Base-by-base conservation (phyloP, 2,113 vertebrate genomes). In the Setophaga kirtlandii region DNA sequence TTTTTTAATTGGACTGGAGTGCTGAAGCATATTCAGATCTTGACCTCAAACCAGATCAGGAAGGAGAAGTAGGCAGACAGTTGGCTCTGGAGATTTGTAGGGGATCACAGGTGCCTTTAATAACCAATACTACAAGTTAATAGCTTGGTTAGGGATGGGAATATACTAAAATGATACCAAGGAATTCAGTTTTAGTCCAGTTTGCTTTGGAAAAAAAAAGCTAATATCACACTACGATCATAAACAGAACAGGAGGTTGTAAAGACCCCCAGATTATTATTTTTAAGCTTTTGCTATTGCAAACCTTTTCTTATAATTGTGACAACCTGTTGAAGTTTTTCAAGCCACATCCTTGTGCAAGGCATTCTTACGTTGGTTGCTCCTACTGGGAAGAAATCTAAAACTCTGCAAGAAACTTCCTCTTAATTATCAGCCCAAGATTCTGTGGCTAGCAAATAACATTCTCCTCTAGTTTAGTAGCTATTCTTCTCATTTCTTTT, bases 1-100 rank as follows among this genome's bases (percentile, higher is more conserved):
- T 94, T 97, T 96, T 95, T 96, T 94, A 96, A 93, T 96, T 95
- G 87, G 76, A 63, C 88, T 96, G 89, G 89, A 91, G 53, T 88
- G 83, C 87, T 91, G 89, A 96, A 94, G 74, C 63, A 31, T 83
- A 90, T 93, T 78, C 59, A 53, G 80, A 87, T 92, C 90, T 92
- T 86, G 94, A 96, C 93, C 86, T 91, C 88, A 91, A 91, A 94
- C 92, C 73, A 68, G 68, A 92, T 93, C 60, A 92, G 69, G 94
- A 94, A 89, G 73, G 35, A 93, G 80, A 92, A 86, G 63, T n/a
- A 91, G 65, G 73, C 87, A 93, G 69, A 68, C 90, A 69, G 52
- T 74, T 93, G 83, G 62, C 93, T 90, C 92, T 86, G 21, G 96
- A 86, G 93, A 70, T 86, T 94, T 90, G 56, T 13, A 30, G 15